Evolutionary conservation across 2,888 invertebrate species (phyloP).

Genomic region (Drosophila anceps): DNA sequence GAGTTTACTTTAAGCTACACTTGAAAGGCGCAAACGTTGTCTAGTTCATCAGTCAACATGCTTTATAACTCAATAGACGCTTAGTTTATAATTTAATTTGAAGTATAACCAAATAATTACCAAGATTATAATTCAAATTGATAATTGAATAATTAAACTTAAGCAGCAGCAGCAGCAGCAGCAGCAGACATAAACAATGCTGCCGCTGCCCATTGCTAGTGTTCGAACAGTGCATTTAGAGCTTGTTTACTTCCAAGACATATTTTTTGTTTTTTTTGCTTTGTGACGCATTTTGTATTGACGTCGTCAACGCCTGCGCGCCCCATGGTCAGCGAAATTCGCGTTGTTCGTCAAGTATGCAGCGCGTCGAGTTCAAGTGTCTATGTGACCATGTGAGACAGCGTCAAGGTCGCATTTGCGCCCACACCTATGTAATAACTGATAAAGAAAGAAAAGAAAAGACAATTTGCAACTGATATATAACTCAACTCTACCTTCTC

Average conservation of each 20-base stretch:
- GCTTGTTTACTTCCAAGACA: constrained; percentile 62
- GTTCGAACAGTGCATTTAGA: constrained; percentile 37
- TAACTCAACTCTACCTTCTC: not conserved
- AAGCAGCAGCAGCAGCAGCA: too few relatives aligned
- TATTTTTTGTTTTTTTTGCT: not conserved
- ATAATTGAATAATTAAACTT: constrained; percentile 6
- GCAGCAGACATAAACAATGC: not conserved
- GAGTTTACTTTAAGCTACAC: not conserved
- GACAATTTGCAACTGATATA: constrained; percentile 10
- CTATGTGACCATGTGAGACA: constrained; percentile 38
- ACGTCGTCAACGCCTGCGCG: constrained; percentile 36
- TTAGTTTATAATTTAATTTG: not conserved
- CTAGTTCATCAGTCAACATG: not conserved
- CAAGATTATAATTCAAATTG: not conserved
- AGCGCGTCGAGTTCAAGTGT: constrained; percentile 53
- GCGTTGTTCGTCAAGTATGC: constrained; percentile 28
- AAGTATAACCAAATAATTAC: not conserved
- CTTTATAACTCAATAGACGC: not conserved
- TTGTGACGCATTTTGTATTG: constrained; percentile 66
- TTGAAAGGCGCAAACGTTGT: not conserved
- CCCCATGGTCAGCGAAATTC: constrained; percentile 46
- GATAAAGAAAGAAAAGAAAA: constrained; percentile 34
- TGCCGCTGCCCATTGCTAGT: constrained; percentile 44
- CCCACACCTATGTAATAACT: constrained; percentile 28
- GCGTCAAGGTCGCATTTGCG: constrained; percentile 31